Evolutionary conservation across 2,888 invertebrate species (phyloP), one percentile per base, ranked within the genome.

Genomic region (Fragum fragum): DNA sequence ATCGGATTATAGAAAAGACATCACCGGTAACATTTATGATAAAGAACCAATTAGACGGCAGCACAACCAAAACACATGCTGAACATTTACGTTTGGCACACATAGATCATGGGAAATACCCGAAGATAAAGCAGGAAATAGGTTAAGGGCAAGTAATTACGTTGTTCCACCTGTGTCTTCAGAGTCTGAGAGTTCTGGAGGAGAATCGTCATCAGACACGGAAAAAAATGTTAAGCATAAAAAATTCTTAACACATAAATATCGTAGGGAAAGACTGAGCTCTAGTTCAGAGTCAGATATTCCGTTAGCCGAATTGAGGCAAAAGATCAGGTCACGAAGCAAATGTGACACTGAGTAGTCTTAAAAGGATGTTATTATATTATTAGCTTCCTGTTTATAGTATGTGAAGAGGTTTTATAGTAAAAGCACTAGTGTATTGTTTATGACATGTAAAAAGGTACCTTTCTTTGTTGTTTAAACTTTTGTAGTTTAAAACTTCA

Each of bases 1-100:
- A 74, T 69, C 68, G 82, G 39, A 81, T 84, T 14, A 75, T 83
- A 23, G 81, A 82, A 66, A 73, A 83, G 59, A 81, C 21, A 21
- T 28, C 63, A 14, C 84, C 79, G 6, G 78, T 78, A n/a, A 61
- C 68, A 14, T 83, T 59, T 57, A 61, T 71, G 1, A 77, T 83
- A 26, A 80, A 75, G 53, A 77, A 80, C 68, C 80, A 80, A 59
- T 69, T 77, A 77, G 72, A 66, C 36, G 72, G 69, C 1, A 26
- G 57, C n/a, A n/a, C n/a, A n/a, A n/a, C n/a, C n/a, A n/a, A n/a
- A n/a, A n/a, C n/a, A 78, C 73, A 84, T 71, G 83, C 81, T 1
- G 75, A 76, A 23, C 73, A 59, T 26, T 14, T 81, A 9, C 55
- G 63, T 53, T 18, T 53, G 57, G 86, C 81, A 11, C 55, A 59